Conservation (phyloP, 2,888 invertebrate species). For the Autographa gamma region DNA sequence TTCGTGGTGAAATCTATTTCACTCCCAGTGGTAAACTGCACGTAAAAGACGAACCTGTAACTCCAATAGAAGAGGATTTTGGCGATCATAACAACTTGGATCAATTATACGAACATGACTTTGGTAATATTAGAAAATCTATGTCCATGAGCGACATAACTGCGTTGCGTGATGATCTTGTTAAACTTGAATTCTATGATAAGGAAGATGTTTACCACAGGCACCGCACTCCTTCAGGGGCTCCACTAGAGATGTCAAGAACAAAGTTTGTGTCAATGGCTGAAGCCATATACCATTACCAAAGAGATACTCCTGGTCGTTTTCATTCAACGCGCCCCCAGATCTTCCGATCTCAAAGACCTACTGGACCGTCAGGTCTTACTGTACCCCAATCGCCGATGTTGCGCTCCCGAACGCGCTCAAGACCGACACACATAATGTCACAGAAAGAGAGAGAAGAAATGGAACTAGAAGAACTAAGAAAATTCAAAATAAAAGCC, state of each 20-base stretch:
- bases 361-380: constrained; percentile 65
- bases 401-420: constrained; percentile 87
- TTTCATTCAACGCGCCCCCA: constrained; percentile 80
- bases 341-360: constrained; percentile 68
- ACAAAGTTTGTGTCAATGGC: constrained; percentile 89
- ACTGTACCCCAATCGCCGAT: constrained; percentile 88
- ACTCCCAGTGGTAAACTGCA: constrained; percentile 70
- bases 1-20: constrained; percentile 78
- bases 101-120: constrained; percentile 67
- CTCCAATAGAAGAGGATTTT: constrained; percentile 79
- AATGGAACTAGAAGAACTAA: constrained; percentile 90
- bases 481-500: constrained; percentile 91
- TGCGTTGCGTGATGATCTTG: constrained; percentile 68
- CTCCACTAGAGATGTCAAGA: constrained; percentile 72
- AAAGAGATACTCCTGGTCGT: constrained; percentile 89
- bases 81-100: constrained; percentile 74
- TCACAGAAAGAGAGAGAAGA: constrained; percentile 90
- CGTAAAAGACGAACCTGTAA: constrained; percentile 79
- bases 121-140: constrained; percentile 75
- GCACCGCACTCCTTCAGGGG: constrained; percentile 66
- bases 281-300: constrained; percentile 88
- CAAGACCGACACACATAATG: constrained; percentile 85
- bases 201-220: constrained; percentile 65
- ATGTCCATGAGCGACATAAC: constrained; percentile 82
- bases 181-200: constrained; percentile 64